Base-by-base conservation (phyloP, 2,888 invertebrate genomes). In the Caenorhabditis parvicauda region DNA sequence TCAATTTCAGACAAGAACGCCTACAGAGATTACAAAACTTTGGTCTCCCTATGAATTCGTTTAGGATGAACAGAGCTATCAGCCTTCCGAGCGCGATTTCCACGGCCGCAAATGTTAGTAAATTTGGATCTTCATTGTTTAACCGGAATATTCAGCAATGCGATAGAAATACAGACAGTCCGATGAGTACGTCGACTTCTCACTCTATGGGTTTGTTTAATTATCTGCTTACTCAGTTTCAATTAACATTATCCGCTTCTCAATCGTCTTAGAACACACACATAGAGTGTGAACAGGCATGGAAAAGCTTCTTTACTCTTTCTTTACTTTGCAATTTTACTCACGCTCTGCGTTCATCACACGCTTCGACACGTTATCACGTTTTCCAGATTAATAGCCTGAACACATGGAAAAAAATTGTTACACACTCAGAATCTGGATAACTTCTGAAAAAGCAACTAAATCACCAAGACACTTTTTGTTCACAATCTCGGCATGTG, bases 31-130 rank as follows among this genome's bases (percentile, higher is more conserved):
- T 69, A 35, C 63, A 64, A 6, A 62, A 70, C 37, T 59, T 72
- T 58, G 69, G 70, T 5, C 52, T 70, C n/a, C 68, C 69, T 2
- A 59, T 69, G 54, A 62, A 68, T 25, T 60, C 62, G 14, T 55
- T 77, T 32, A 63, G 74, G 32, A 79, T 80, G 76, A 80, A 80
- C 54, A 57, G 80, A 43, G 76, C 80, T 19, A 67, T 74, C 24
- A 77, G 77, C 42, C 58, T 80, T 35, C 80, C 80, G 6, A 78
- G 73, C 48, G 72, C 76, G 19, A 77, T 76, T 39, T 64, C 74
- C 17, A 25, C 48, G 7, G 54, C 55, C 24, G 54, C 51, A 52
- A 57, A n/a, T n/a, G n/a, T 9, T n/a, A n/a, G 35, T 32, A 32
- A 32, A 12, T 12, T 32, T 32, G 9, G 9, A 32, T 32, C n/a